Base-by-base conservation (phyloP, 1,140 invertebrate genomes). In the Drosophila nigromelanica region DNA sequence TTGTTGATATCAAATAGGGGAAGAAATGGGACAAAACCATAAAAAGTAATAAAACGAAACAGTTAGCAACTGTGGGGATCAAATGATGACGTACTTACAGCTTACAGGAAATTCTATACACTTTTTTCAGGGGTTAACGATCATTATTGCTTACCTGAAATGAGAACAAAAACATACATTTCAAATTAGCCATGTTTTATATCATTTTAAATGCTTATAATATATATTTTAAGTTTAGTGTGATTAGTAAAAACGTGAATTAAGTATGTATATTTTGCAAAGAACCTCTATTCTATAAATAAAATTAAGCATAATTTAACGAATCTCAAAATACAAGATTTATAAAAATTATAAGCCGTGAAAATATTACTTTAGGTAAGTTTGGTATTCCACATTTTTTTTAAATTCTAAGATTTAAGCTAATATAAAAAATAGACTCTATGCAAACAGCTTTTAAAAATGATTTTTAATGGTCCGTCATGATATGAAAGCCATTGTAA, bases 131-230 rank as follows among this genome's bases (percentile, higher is more conserved):
- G 4, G 7, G 6, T 11, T 39, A 18, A 30, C 40, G 14, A 35
- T 33, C 7, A 8, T 30, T 35, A 14, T 58, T 79, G 78, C 82
- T 86, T 86, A 86, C 82, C 82, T 86, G 62, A 4, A 86, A 86
- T 21, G 47, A 72, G 43, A 81, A 6, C 18, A 45, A 35, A 12
- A 62, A 47, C 27, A 27, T 27, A 0, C 4, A 27, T 27, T 27
- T 27, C 27, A 27, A 27, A 27, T 27, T 27, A 27, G 27, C 5
- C 6, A 5, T 59, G 33, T 39, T 27, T 6, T 27, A 6, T 27
- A 0, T 12, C 10, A 10, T 12, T 12, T 51, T 7, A 7, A 5
- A 15, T 43, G 4, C 10, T 37, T 12, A 39, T 39, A 12, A n/a
- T n/a, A 39, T 4, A 5, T n/a, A 39, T n/a, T 12, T 12, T 4